Evolutionary conservation across 2,113 vertebrate genomes (phyloP), one percentile per base, ranked within the genome.

Genomic region (Macrotis lagotis): DNA sequence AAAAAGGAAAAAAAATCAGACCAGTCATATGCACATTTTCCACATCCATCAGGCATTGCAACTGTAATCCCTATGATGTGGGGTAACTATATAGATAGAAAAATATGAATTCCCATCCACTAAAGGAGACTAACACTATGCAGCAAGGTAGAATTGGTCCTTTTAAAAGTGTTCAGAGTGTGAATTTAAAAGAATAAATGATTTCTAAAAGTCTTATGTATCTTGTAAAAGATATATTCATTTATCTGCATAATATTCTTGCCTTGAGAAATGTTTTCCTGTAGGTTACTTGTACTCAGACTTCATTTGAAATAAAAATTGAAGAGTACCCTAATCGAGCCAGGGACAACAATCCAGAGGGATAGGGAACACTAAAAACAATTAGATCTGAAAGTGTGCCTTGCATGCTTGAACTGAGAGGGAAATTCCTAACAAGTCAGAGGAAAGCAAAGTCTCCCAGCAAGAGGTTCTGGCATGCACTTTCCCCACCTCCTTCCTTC

Each of bases 361-460:
- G 97, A 93, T 83, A 44, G n/a, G 95, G 9, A 0, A 96, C 92
- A 96, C 96, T 96, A 90, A 93, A n/a, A 0, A 90, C 94, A 94
- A 95, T 95, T 59, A 96, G 48, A 94, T 55, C 95, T 96, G 95
- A 93, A 97, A 96, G 74, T 51, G 25, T 48, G 92, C 50, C 14
- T 50, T 92, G 97, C 94, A 94, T 14, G 53, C 74, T 94, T 96
- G 95, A 94, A 94, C 95, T 91, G 93, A 95, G 93, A 44, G 3
- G 90, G 74, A 96, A 95, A 93, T 95, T 97, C 97, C 96, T 50
- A 25, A 0, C 52, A 91, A 92, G 96, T 89, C 66, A 94, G 94
- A 96, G 96, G 92, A 96, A 95, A 93, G 90, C 90, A 92, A 51
- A 90, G 96, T 90, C 93, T 94, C 93, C 92, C 88, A 95, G 96